A percentile compares a stretch with the other conserved stretches of the same genome.
Evolutionary conservation across 2,113 vertebrate genomes (phyloP).

Genomic region (Hippoglossus stenolepis): DNA sequence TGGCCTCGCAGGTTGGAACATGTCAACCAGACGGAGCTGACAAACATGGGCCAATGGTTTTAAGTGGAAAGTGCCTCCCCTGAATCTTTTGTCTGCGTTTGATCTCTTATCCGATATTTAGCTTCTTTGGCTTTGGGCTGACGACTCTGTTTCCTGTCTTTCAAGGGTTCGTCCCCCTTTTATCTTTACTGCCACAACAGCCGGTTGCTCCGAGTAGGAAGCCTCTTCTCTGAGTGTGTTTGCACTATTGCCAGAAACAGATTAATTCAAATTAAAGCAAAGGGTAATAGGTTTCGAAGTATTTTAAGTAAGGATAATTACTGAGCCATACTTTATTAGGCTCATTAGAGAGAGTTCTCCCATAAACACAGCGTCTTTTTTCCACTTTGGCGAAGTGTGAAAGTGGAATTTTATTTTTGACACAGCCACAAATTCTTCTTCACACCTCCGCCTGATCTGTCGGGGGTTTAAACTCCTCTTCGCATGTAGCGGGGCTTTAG

Average conservation of each 20-base stretch:
- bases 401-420: conserved; percentile 16
- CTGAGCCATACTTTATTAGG: not conserved
- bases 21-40: conserved; percentile 26
- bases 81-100: conserved; percentile 19
- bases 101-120: conserved; percentile 13
- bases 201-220: not conserved
- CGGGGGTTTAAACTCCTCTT: conserved; percentile 58
- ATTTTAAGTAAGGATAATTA: conserved; percentile 14
- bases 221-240: not conserved
- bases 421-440: conserved; percentile 25
- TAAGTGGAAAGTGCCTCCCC: not conserved
- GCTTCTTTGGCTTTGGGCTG: conserved; percentile 6
- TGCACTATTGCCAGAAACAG: not conserved
- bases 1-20: conserved; percentile 13
- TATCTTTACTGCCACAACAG: conserved; percentile 13
- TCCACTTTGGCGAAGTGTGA: conserved; percentile 3
- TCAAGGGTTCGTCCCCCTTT: conserved; percentile 12
- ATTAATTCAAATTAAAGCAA: conserved; percentile 22
- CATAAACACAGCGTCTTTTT: not conserved
- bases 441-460: conserved; percentile 54
- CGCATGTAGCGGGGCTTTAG: conserved; percentile 54
- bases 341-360: not conserved
- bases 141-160: conserved; percentile 4
- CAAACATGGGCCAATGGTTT: conserved; percentile 24
- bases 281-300: not conserved